phyloP scores from a whole-genome alignment of 2,113 vertebrate genomes.

The Stegostoma tigrinum region DNA sequence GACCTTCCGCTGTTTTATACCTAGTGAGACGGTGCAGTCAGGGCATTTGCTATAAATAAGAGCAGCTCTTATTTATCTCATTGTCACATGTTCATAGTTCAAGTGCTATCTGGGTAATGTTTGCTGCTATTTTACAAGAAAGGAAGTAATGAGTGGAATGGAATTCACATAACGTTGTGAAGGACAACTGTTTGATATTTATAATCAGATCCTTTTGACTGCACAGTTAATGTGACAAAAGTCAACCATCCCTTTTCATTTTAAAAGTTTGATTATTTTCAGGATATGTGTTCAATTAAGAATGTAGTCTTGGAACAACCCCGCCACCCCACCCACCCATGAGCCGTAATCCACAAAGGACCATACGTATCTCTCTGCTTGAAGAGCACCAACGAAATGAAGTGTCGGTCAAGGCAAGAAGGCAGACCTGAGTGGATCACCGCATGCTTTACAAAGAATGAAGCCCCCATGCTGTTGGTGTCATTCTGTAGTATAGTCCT shows the following conservation, averaged over 20 bases:
- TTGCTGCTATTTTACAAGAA: not conserved
- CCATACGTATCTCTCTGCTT: too few relatives aligned
- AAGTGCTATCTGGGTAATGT: not conserved
- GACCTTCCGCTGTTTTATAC: not conserved
- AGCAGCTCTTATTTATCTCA: not conserved
- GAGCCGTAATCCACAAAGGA: too few relatives aligned
- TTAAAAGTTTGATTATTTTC: not conserved
- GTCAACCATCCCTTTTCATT: not conserved
- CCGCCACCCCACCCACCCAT: too few relatives aligned
- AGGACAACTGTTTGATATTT: not conserved
- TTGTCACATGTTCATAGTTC: not conserved
- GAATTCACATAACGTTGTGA: not conserved
- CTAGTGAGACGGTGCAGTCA: not conserved
- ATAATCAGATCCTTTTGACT: not conserved
- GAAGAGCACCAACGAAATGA: too few relatives aligned
- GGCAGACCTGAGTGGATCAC: too few relatives aligned
- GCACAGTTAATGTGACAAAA: not conserved
- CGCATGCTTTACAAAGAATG: too few relatives aligned
- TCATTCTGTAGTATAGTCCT: too few relatives aligned
- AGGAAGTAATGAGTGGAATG: not conserved
- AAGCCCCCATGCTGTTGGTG: too few relatives aligned
- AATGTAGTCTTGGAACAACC: not conserved
- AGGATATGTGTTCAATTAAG: not conserved
- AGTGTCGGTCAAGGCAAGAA: too few relatives aligned
- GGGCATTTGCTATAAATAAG: not conserved